phyloP scores from a whole-genome alignment of 2,797 vertebrate species.

The Helicolenus hilgendorfi region DNA sequence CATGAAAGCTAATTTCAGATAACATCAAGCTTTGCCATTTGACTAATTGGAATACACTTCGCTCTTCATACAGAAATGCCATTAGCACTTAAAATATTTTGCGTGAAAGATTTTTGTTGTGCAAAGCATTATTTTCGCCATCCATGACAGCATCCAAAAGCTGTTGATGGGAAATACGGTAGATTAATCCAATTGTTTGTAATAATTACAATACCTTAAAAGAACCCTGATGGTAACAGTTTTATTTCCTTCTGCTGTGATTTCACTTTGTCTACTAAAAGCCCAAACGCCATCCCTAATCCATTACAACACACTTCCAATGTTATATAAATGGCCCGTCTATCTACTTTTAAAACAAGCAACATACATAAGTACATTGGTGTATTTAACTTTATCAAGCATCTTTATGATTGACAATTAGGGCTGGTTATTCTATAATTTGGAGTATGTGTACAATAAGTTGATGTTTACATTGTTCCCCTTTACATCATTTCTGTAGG shows the following conservation, averaged over 20 bases:
- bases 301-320: constrained; percentile 8
- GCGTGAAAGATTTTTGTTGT: constrained; percentile 73
- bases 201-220: constrained; percentile 70
- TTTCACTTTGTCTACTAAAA: constrained; percentile 49
- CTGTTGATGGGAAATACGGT: constrained; percentile 58
- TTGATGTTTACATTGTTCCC: not conserved
- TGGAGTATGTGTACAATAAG: not conserved
- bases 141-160: constrained; percentile 63
- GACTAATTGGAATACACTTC: constrained; percentile 88
- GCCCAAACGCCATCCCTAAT: constrained; percentile 6
- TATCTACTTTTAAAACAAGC: not conserved
- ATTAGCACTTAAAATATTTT: constrained; percentile 81
- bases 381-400: not conserved
- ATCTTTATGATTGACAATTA: not conserved
- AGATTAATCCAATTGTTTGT: constrained; percentile 73
- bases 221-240: constrained; percentile 47
- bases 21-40: constrained; percentile 87
- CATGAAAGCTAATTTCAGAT: constrained; percentile 89
- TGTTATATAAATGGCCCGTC: not conserved
- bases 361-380: not conserved
- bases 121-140: constrained; percentile 66
- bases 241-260: constrained; percentile 43
- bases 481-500: not conserved
- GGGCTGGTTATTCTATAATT: not conserved
- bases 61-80: constrained; percentile 81